Percentiles rank a stretch among this genome's conserved stretches.
phyloP scores from a whole-genome alignment of 2,797 vertebrate genomes.

The Orestias chungarensis region DNA sequence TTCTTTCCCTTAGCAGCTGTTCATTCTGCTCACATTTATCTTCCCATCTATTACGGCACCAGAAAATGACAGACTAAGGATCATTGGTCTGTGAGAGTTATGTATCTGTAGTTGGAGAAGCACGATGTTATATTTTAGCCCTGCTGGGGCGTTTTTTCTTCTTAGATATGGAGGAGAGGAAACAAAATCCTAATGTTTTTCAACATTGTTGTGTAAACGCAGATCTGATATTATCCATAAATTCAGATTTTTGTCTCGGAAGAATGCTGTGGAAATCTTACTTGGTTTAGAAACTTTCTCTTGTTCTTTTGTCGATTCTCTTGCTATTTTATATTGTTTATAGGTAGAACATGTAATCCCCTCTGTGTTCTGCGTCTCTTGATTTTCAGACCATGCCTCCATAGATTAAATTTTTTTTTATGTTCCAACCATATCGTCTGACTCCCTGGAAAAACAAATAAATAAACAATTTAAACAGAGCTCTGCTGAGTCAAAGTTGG shows the following conservation, averaged over 20 bases:
- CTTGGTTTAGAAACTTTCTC: background rate
- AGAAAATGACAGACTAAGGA: slow-evolving; percentile 27
- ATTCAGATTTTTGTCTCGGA: background rate
- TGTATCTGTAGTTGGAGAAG: slow-evolving; percentile 25
- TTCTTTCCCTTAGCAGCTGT: slow-evolving; percentile 55
- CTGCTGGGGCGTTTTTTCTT: background rate
- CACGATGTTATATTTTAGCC: slow-evolving; percentile 8
- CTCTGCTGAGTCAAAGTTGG: background rate
- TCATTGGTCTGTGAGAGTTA: slow-evolving; percentile 17
- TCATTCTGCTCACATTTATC: slow-evolving; percentile 44
- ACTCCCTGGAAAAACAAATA: too few species aligned
- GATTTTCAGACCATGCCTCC: background rate
- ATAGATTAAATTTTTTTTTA: background rate
- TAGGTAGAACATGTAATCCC: slow-evolving; percentile 11
- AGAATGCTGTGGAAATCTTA: background rate
- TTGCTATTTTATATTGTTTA: slow-evolving; percentile 7
- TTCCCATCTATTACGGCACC: slow-evolving; percentile 20
- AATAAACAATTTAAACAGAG: background rate
- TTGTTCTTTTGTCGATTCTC: background rate
- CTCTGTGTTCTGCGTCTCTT: slow-evolving; percentile 1
- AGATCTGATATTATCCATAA: background rate
- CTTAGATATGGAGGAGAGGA: background rate
- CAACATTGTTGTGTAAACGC: too few species aligned
- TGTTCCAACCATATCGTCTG: background rate
- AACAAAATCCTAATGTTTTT: too few species aligned